Evolutionary conservation across 2,113 vertebrate species (phyloP), one percentile per base, ranked within the genome.

Genomic region (Vidua chalybeata): DNA sequence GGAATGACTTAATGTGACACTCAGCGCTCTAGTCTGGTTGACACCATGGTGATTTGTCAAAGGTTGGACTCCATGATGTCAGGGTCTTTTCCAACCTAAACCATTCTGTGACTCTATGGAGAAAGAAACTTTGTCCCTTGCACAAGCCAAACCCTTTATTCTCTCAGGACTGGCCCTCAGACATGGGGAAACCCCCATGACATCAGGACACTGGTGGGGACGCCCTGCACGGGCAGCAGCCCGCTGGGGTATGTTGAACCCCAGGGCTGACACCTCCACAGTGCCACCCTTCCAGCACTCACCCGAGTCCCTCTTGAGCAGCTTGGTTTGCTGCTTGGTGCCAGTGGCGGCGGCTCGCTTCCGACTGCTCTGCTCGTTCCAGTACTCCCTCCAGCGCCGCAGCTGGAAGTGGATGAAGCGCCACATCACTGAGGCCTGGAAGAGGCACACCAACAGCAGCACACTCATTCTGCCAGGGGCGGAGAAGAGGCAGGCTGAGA

Each of bases 321-420:
- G 96, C 88, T 98, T 98, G 69, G 97, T 55, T 28, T 98, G 97
- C 79, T 98, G 98, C 91, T 98, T 98, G 68, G 98, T 87, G 49
- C 96, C 59, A 2, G 92, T 8, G 0, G 87, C 24, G 0, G 85
- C 31, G 0, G 86, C 87, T 97, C 98, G 98, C 95, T 98, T 99
- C 85, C 98, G 98, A 23, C 98, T 96, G 15, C 97, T 99, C 97
- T 99, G 99, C 95, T 99, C 99, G 0, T 98, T 98, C 97, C 99
- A 98, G 96, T 98, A 98, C 63, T 99, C 99, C 39, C 99, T 98
- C 98, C 99, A 99, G 94, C 99, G 98, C 49, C 99, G 98, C 97
- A 99, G 97, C 98, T 99, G 99, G 97, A 99, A 99, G 94, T 99
- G 98, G 97, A 99, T 99, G 97, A 99, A 99, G 97, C 98, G 98